Evolutionary conservation across 2,797 vertebrate species (phyloP).

Genomic region (Echiichthys vipera): DNA sequence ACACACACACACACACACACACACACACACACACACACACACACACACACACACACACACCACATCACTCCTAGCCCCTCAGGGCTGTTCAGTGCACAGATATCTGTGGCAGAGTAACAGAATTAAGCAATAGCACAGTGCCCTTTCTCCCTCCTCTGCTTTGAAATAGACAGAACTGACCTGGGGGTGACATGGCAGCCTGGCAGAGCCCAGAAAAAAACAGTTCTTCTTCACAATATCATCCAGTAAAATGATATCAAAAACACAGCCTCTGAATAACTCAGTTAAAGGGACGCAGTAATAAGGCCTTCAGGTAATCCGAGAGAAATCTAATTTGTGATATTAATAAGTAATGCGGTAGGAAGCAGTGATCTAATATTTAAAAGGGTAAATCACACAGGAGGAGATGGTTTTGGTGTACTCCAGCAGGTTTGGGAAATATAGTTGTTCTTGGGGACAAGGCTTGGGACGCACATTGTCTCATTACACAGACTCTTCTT

Average conservation of each 20-base stretch:
- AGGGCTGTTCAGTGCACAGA: constrained; percentile 50
- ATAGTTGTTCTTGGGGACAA: constrained; percentile 53
- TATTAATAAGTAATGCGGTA: constrained; percentile 13
- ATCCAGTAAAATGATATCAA: not conserved
- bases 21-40: not conserved
- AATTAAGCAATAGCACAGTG: constrained; percentile 51
- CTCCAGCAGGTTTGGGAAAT: constrained; percentile 37
- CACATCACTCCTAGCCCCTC: constrained; percentile 1
- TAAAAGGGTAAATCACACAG: constrained; percentile 56
- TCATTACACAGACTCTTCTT: constrained; percentile 56
- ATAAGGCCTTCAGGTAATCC: not conserved
- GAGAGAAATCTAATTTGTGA: constrained; percentile 29
- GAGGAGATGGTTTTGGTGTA: constrained; percentile 39
- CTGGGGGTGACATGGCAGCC: constrained; percentile 35
- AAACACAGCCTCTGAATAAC: not conserved
- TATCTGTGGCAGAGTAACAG: constrained; percentile 56
- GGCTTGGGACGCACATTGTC: constrained; percentile 27
- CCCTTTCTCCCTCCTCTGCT: constrained; percentile 57
- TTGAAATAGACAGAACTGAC: constrained; percentile 52
- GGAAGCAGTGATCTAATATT: constrained; percentile 47
- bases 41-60: not conserved
- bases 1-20: constrained; percentile 18
- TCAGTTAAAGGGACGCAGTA: not conserved
- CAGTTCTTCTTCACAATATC: not conserved
- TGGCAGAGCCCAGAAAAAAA: constrained; percentile 26